Base-by-base conservation (phyloP, 2,797 vertebrate species). In the Danionella dracula region DNA sequence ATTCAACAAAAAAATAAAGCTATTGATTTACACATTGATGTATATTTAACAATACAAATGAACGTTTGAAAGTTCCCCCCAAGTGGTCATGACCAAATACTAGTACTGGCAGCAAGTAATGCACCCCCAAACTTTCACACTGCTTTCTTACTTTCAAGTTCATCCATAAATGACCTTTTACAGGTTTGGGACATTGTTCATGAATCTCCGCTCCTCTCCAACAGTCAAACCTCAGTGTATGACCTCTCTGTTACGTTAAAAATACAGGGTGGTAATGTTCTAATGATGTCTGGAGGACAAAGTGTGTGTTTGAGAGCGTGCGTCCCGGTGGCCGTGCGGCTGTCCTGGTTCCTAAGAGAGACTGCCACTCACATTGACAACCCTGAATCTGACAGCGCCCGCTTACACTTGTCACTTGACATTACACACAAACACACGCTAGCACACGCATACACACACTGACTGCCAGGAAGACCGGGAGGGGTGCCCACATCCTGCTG, bases 351-450 rank as follows among this genome's bases (percentile, higher is more conserved):
- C 68, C 60, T 71, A 48, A 71, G 69, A 64, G 54, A 57, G 53
- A 48, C 51, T 81, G 84, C 77, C 86, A 84, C 66, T 86, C 87
- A 86, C 57, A 41, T 41, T 75, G 79, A 81, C 81, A 81, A 82
- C 66, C 80, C 63, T 64, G 60, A 70, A 35, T 82, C 69, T 85
- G 85, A 88, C 87, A 87, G 83, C 80, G 68, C 81, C 58, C 58
- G 77, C 86, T 87, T 87, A 86, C 85, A 84, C 68, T 76, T 85
- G 86, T 87, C 87, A 86, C 84, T 87, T 45, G 77, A 85, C 81
- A 87, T 88, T 87, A 87, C 76, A 78, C 76, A 83, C 78, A 81
- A 74, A 81, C 63, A 76, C 46, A 57, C 16, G 27, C 49, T 34
- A 8, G 40, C 34, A 49, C 41, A 66, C 64, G 48, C 64, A 27